Base-by-base conservation (phyloP, 2,797 vertebrate species). In the Falco columbarius region DNA sequence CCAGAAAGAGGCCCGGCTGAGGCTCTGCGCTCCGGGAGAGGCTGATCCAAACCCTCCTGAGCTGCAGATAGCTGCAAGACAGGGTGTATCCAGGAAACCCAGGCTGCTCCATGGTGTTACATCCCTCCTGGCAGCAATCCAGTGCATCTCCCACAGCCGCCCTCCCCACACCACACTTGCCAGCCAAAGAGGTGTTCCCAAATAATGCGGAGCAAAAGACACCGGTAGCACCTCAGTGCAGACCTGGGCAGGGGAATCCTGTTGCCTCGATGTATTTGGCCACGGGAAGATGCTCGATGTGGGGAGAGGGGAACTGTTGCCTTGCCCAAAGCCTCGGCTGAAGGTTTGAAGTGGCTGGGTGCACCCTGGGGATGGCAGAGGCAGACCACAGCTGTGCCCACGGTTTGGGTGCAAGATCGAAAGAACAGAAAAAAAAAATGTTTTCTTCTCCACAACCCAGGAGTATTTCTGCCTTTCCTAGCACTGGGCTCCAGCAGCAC, bases 1-100 rank as follows among this genome's bases (percentile, higher is more conserved):
- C 96, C 97, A 97, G 96, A 94, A 93, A 96, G 92, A 77, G 93
- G 76, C 86, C 47, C 8, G 51, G 95, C 90, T 76, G 94, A 94
- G 82, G 94, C 86, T 70, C 92, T 4, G 49, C 1, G 7, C 86
- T 63, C 13, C 4, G 6, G 89, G 95, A 88, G 56, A 93, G 88
- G 80, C 84, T 61, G 75, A 88, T 70, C 85, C 65, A 30, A 89
- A 38, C 70, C 1, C 61, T 68, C 4, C 0, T 6, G 75, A 89
- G 86, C 73, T 86, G 67, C 88, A 62, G 85, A 88, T 83, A 94
- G 94, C 97, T 96, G 81, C 80, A 80, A 97, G 92, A 90, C 72
- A 87, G 96, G 94, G 95, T 58, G 94, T 56, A 77, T 73, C 86
- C 93, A 63, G 93, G 93, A 94, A 96, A 93, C 5, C 84, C 70